A percentile compares a stretch with the other conserved stretches of the same genome.
These are phyloP conservation scores for Nycticorax nycticorax DNA, from an alignment of 2,113 vertebrate genomes.

Conservation along the genomic window DNA sequence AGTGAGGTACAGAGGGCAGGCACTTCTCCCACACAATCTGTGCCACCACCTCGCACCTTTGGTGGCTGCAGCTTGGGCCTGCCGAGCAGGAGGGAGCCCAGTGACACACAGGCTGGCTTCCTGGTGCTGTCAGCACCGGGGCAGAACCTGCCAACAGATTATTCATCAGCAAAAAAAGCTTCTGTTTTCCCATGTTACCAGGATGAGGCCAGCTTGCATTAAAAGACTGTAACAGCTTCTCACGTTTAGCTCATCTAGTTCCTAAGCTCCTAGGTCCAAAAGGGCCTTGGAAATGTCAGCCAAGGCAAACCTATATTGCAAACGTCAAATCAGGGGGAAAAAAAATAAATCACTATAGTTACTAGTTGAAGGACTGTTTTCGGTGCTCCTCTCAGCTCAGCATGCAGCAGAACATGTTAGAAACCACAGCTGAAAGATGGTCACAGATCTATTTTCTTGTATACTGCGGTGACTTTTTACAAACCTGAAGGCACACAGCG, in stretches of 20 bases:
- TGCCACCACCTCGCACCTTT: background rate
- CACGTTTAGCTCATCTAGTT: background rate
- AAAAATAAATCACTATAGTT: background rate
- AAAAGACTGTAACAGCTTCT: background rate
- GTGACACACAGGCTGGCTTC: background rate
- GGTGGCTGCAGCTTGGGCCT: background rate
- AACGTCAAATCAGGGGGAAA: background rate
- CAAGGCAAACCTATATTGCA: background rate
- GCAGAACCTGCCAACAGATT: slow-evolving; percentile 44
- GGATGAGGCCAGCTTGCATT: background rate
- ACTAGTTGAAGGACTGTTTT: background rate
- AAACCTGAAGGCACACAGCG: background rate
- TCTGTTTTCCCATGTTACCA: background rate
- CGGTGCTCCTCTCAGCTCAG: background rate
- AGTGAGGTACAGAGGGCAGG: rapidly evolving
- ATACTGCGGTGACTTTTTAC: background rate
- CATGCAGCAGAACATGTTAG: background rate
- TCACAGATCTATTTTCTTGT: background rate
- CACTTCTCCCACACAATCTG: background rate
- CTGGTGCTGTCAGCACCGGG: background rate
- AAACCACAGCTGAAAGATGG: background rate
- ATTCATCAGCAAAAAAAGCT: slow-evolving; percentile 38
- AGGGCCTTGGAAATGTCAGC: background rate
- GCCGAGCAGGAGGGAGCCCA: background rate
- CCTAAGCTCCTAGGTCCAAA: background rate